phyloP scores from a whole-genome alignment of 1,140 invertebrate genomes.

The Homalodisca vitripennis region DNA sequence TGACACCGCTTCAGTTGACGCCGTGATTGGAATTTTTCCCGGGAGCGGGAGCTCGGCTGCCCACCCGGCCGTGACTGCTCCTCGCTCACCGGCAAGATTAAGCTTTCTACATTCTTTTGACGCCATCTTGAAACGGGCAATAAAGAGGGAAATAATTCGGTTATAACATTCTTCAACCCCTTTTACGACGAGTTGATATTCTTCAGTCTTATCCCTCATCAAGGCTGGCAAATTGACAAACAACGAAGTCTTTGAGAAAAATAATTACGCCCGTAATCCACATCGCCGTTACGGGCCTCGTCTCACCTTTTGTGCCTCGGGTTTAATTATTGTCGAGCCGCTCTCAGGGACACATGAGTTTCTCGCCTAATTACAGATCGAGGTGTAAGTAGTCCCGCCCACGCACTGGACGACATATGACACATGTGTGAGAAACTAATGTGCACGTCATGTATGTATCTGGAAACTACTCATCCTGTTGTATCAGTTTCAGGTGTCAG shows the following conservation, averaged over 20 bases:
- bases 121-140: conserved; percentile 9
- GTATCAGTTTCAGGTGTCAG: too few species aligned
- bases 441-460: too few species aligned
- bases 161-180: conserved; percentile 3
- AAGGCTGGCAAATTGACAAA: background rate
- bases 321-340: conserved; percentile 5
- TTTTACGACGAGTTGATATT: background rate
- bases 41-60: conserved; percentile 1
- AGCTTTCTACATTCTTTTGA: conserved; percentile 12
- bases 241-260: conserved; percentile 5
- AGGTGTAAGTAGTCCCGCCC: too few species aligned
- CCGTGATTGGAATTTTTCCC: conserved; percentile 13
- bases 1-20: conserved; percentile 2
- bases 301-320: background rate
- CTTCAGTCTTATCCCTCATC: too few species aligned
- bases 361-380: too few species aligned
- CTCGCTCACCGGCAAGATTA: background rate
- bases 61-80: too few species aligned
- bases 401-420: too few species aligned
- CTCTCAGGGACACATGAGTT: too few species aligned
- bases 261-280: conserved; percentile 8
- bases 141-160: conserved; percentile 11
- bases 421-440: too few species aligned
- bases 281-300: conserved; percentile 1
- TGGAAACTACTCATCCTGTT: too few species aligned